Base-by-base conservation (phyloP, 2,797 vertebrate genomes). In the Microchirus variegatus region DNA sequence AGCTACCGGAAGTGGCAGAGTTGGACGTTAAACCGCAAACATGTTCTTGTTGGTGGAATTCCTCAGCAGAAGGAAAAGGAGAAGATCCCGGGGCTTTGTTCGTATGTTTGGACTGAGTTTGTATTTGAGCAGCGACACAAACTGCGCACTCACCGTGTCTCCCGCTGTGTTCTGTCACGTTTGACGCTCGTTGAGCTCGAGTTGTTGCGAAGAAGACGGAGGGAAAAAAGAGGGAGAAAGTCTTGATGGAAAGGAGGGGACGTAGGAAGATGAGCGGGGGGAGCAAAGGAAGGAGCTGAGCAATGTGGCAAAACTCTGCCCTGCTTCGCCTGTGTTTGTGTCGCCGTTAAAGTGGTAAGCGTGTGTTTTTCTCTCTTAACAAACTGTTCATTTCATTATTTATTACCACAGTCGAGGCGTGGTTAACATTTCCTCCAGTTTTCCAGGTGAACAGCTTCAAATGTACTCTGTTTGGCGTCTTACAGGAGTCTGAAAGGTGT, bases 221-320 rank as follows among this genome's bases (percentile, higher is more conserved):
- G 41, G 13, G n/a, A n/a, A 31, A 31, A 31, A 6, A 31, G 1
- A 15, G n/a, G 17, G 19, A 12, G 17, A 14, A n/a, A 37, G 51
- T 55, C 9, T 66, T 46, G 50, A 58, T 73, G 69, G 57, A 43
- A 57, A 58, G 41, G 36, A 51, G 35, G 44, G 47, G 42, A 46
- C 54, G 53, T 47, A 43, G 57, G 36, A 31, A 65, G 58, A 63
- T 12, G 13, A 22, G 37, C 2, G 54, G 61, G 59, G 63, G 62
- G 64, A 70, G 70, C 31, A 45, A 63, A 70, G 42, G 67, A 67
- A 49, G 62, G 51, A 61, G 59, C 45, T 10, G 37, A 65, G 49
- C 49, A 53, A 76, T 75, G 69, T 75, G 81, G 77, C 74, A 75
- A 40, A 37, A 48, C 42, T 19, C 15, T 10, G 4, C 9, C 6